Evolutionary conservation across 37 sponge, comb jelly and placozoan species (phyloP).

Genomic region (Dysidea cf. avara): DNA sequence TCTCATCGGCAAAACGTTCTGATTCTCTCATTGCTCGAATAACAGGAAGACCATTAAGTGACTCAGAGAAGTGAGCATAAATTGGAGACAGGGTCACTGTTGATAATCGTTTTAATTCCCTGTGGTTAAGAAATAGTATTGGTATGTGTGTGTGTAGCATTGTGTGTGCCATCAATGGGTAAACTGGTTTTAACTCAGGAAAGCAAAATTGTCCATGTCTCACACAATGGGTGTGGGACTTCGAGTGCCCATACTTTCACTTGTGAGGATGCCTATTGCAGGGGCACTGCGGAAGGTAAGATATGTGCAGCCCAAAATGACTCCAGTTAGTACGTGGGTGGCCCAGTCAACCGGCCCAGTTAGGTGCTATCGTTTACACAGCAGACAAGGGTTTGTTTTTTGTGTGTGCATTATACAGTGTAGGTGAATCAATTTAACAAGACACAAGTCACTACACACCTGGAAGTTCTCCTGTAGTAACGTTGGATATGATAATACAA

Average conservation of each 20-base stretch:
- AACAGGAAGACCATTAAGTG: conserved; percentile 69
- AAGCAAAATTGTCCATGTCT: not conserved
- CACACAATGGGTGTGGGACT: too few relatives aligned
- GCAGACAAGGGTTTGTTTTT: too few relatives aligned
- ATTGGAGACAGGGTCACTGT: conserved; percentile 92
- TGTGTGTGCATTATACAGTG: too few relatives aligned
- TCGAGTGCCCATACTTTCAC: not conserved
- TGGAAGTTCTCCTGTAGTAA: conserved; percentile 93
- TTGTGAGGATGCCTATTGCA: not conserved
- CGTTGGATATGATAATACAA: conserved; percentile 90
- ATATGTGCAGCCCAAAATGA: too few relatives aligned
- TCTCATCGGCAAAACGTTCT: conserved; percentile 69
- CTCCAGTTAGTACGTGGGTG: not conserved
- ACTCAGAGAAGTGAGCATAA: conserved; percentile 97
- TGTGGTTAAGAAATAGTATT: not conserved
- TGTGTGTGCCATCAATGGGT: not conserved
- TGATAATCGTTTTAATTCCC: conserved; percentile 94
- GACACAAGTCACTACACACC: conserved; percentile 63
- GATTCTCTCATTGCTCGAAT: conserved; percentile 77
- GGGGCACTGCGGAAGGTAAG: too few relatives aligned
- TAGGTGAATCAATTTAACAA: too few relatives aligned
- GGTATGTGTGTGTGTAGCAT: not conserved
- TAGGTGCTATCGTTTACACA: not conserved
- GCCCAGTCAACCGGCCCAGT: not conserved
- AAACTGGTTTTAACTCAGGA: too few relatives aligned